Percentiles rank a stretch among this genome's conserved stretches.
phyloP scores from a whole-genome alignment of 2,113 vertebrate genomes.

The Felis catus region F.catus_Fca126_mat1.0 CM031420.1:94994001-94994500 shows the following conservation, averaged over 20 bases:
- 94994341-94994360: neutral
- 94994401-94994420: constrained; percentile 68
- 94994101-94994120: constrained; percentile 46
- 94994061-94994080: constrained; percentile 19
- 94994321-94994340: neutral
- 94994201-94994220: neutral
- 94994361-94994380: constrained; percentile 6
- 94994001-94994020: neutral
- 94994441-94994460: constrained; percentile 85
- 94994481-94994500: constrained; percentile 73
- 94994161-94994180: neutral
- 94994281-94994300: neutral
- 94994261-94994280: neutral
- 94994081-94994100: constrained; percentile 53
- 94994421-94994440: constrained; percentile 73
- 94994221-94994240: neutral
- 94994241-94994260: neutral
- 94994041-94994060: constrained; percentile 47
- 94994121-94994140: constrained; percentile 19
- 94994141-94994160: constrained; percentile 25
- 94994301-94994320: neutral
- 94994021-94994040: constrained; percentile 27
- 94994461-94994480: constrained; percentile 86
- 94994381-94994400: constrained; percentile 71
- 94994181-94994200: neutral